A percentile compares a stretch with the other conserved stretches of the same genome.
Evolutionary conservation across 2,113 vertebrate genomes (phyloP).

Genomic region (Haliaeetus leucogaster): DNA sequence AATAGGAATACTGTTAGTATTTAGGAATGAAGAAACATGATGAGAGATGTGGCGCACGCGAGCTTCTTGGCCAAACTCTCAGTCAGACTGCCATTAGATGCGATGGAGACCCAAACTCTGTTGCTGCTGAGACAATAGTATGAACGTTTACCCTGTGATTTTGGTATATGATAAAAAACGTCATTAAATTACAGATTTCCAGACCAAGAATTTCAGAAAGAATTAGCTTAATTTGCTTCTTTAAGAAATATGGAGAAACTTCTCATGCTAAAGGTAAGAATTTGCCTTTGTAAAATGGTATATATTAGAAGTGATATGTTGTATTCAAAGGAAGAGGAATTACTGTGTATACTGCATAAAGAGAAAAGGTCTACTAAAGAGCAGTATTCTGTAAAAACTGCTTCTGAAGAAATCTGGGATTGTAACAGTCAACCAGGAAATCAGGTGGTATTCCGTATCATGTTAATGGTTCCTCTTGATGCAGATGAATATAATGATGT

Average conservation of each 20-base stretch:
- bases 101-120: fast-evolving
- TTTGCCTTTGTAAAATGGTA: neutral
- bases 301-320: neutral
- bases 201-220: neutral
- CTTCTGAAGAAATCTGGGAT: neutral
- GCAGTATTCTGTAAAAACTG: neutral
- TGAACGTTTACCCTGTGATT: neutral
- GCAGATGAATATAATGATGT: neutral
- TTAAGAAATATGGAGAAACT: neutral
- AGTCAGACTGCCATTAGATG: neutral
- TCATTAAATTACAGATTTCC: neutral
- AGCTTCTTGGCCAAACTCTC: neutral
- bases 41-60: neutral
- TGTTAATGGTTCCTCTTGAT: neutral
- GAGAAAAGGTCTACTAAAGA: neutral
- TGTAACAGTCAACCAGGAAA: neutral
- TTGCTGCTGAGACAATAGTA: neutral
- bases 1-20: neutral
- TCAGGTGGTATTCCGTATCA: neutral
- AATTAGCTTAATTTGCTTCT: neutral
- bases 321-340: neutral
- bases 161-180: neutral
- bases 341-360: neutral
- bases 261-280: neutral
- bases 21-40: neutral